phyloP scores from a whole-genome alignment of 2,113 vertebrate species.

The Syngnathus floridae region DNA sequence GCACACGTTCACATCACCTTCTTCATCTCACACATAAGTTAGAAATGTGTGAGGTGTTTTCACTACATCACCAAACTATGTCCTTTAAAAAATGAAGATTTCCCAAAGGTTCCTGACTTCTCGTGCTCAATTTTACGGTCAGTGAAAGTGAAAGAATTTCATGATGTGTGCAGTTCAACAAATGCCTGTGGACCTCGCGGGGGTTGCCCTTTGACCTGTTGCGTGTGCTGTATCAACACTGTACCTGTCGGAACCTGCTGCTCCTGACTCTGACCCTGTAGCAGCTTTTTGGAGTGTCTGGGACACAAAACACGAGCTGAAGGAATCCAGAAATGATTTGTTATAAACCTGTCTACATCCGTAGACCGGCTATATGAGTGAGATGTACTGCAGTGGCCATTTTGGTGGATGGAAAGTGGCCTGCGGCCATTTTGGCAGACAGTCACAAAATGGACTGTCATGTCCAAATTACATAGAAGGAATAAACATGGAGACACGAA shows the following conservation, averaged over 20 bases:
- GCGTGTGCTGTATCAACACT: slow-evolving; percentile 43
- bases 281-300: slow-evolving; percentile 27
- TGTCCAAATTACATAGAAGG: slow-evolving; percentile 10
- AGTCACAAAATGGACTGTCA: slow-evolving; percentile 34
- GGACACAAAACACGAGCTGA: slow-evolving; percentile 23
- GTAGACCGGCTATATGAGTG: neutral
- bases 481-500: too few species aligned
- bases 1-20: slow-evolving; percentile 7
- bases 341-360: slow-evolving; percentile 36
- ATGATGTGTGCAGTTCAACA: slow-evolving; percentile 37
- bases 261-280: slow-evolving; percentile 46
- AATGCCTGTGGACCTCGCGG: slow-evolving; percentile 40
- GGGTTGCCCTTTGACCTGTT: slow-evolving; percentile 54
- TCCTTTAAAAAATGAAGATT: neutral
- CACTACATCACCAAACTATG: neutral
- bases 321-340: slow-evolving; percentile 59
- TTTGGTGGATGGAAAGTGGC: slow-evolving; percentile 18
- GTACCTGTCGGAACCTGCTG: slow-evolving; percentile 53
- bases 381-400: slow-evolving; percentile 29
- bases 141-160: slow-evolving; percentile 34
- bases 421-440: slow-evolving; percentile 18
- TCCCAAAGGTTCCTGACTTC: slow-evolving; percentile 2
- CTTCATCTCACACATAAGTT: neutral
- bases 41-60: slow-evolving; percentile 1
- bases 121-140: slow-evolving; percentile 21